Evolutionary conservation across 2,113 vertebrate genomes (phyloP), one percentile per base, ranked within the genome.

Genomic region (Ammodytes dubius): DNA sequence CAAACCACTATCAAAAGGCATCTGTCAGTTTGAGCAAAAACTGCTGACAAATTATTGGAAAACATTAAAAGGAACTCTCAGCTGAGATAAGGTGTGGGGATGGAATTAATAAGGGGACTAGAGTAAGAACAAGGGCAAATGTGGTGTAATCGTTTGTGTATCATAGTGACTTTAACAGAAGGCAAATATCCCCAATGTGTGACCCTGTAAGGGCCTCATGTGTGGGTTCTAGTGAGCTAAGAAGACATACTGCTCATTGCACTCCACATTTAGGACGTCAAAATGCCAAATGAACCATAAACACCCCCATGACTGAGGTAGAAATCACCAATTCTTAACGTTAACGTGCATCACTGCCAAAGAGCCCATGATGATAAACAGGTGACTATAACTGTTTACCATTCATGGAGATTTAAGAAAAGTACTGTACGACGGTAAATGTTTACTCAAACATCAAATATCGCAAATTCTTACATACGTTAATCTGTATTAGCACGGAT

Each of bases 391-490:
- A 19, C 6, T 57, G 61, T 57, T 14, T 4, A 45, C 15, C 12
- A 9, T 54, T n/a, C 40, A 47, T 35, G 27, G 35, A 53, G 5
- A 27, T 17, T 14, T 47, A 5, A 45, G 13, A 5, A 46, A 46
- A 5, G 11, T 65, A 6, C 27, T 39, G 39, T 58, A 37, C 53
- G 63, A 77, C 53, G 14, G 64, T 37, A 49, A 59, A 53, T 13
- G 57, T 56, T 50, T 14, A 39, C 39, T 45, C 17, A 61, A 57
- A 77, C 58, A 40, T 81, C 39, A 78, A 73, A 85, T 10, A 19
- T 9, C 17, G 0, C n/a, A 39, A 37, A 43, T 14, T 53, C 19
- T 49, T 65, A 9, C n/a, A 19, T 58, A 46, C 15, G 11, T 39
- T 14, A 4, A 42, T 59, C 69, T 0, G 9, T 61, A 47, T 17